Conservation (phyloP, 2,888 invertebrate genomes). For the Hecatera dysodea region DNA sequence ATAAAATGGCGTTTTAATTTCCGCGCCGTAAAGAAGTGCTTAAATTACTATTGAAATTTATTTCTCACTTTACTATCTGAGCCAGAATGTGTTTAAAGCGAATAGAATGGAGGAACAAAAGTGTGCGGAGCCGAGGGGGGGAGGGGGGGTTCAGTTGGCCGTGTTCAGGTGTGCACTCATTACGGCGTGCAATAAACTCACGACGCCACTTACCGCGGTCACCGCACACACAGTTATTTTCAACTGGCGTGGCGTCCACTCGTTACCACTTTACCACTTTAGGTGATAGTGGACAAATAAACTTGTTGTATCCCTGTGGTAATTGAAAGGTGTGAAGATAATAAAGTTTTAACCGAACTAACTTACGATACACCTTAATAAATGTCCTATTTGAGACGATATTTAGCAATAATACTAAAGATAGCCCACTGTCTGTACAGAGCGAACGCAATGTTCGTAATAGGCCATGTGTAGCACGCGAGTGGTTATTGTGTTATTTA, state of each 20-base stretch:
- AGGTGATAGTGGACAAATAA: slow-evolving; percentile 4
- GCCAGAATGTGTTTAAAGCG: slow-evolving; percentile 40
- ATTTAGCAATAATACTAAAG: slow-evolving; percentile 5
- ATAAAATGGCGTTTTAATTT: slow-evolving; percentile 43
- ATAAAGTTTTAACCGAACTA: background rate
- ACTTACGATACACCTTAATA: too few relatives aligned
- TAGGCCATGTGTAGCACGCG: slow-evolving; percentile 38
- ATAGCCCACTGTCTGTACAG: slow-evolving; percentile 4
- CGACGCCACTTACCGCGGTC: slow-evolving; percentile 27
- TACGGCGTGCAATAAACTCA: slow-evolving; percentile 46
- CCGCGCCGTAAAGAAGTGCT: slow-evolving; percentile 28
- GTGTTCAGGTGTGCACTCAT: slow-evolving; percentile 53
- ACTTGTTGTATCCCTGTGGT: background rate
- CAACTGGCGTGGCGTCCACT: slow-evolving; percentile 11
- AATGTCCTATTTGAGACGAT: too few relatives aligned
- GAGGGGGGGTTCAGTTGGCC: too few relatives aligned
- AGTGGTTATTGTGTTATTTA: slow-evolving; percentile 58
- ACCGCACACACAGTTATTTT: slow-evolving; percentile 29
- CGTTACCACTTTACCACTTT: slow-evolving; percentile 6
- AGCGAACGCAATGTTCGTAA: slow-evolving; percentile 19
- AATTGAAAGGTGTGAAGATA: background rate
- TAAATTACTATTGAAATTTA: slow-evolving; percentile 57
- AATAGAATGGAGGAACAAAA: slow-evolving; percentile 31
- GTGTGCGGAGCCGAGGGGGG: background rate
- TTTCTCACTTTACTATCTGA: slow-evolving; percentile 47